phyloP scores from a whole-genome alignment of 2,888 invertebrate genomes.

The Cephus spinipes region DNA sequence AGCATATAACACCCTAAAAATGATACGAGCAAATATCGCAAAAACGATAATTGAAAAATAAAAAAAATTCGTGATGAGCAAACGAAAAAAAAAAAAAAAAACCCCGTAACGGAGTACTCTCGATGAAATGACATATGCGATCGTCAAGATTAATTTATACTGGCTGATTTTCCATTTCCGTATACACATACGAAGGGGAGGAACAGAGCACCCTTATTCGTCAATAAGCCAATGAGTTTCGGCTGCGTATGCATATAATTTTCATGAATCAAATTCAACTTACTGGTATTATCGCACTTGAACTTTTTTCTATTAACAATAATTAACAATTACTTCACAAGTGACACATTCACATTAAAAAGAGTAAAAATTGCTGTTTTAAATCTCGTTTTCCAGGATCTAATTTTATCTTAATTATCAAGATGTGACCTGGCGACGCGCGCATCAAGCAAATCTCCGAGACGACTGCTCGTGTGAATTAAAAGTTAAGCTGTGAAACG shows the following conservation, averaged over 20 bases:
- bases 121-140: too few species aligned
- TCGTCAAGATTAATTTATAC: too few species aligned
- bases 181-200: too few species aligned
- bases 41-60: neutral
- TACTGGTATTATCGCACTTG: constrained; percentile 27
- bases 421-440: neutral
- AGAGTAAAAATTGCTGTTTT: neutral
- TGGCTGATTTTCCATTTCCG: too few species aligned
- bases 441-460: neutral
- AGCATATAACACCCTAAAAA: neutral
- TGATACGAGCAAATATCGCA: neutral
- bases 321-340: constrained; percentile 50
- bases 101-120: too few species aligned
- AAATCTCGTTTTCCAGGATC: neutral
- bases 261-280: constrained; percentile 37
- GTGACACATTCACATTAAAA: constrained; percentile 11
- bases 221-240: neutral
- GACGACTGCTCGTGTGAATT: neutral
- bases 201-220: too few species aligned
- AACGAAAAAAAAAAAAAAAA: neutral
- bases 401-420: constrained; percentile 39
- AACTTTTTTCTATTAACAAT: constrained; percentile 32
- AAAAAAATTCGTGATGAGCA: neutral
- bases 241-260: constrained; percentile 42
- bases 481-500: neutral